Conservation (phyloP, 2,113 vertebrate species). For the Percina caprodes region DNA sequence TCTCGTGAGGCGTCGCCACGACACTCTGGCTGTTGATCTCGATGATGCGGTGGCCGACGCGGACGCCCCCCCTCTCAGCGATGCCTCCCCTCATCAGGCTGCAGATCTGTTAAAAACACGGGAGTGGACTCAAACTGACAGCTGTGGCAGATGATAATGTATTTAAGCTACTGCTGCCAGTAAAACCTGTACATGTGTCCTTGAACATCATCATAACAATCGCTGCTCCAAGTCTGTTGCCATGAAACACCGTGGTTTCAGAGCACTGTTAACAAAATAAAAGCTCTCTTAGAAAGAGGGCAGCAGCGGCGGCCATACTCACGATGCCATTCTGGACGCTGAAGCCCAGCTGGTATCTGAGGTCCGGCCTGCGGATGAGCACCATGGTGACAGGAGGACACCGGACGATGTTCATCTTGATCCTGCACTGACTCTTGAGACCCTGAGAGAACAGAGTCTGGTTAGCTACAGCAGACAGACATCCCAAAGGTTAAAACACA, state of each 20-base stretch:
- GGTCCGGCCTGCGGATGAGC: conserved; percentile 94
- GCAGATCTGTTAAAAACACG: conserved; percentile 87
- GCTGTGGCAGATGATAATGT: not conserved
- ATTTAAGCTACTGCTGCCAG: too few relatives aligned
- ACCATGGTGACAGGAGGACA: conserved; percentile 98
- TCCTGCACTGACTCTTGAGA: conserved; percentile 94
- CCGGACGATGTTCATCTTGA: conserved; percentile 97
- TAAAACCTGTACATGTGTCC: not conserved
- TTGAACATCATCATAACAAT: not conserved
- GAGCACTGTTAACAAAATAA: conserved; percentile 1
- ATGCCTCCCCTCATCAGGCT: conserved; percentile 99
- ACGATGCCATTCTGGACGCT: conserved; percentile 99
- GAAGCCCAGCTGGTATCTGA: conserved; percentile 97
- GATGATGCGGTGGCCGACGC: conserved; percentile 97
- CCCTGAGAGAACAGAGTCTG: conserved; percentile 81
- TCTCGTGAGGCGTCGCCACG: conserved; percentile 97
- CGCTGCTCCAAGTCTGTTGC: not conserved
- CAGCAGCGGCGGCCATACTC: conserved; percentile 74
- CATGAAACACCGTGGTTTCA: not conserved
- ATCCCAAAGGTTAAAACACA: not conserved
- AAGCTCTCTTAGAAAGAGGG: not conserved
- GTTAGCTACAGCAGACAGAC: not conserved
- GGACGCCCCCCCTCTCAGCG: conserved; percentile 94
- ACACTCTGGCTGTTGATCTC: conserved; percentile 98
- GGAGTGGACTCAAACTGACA: not conserved